Conservation (phyloP, 2,888 invertebrate species). For the Aporophyla lueneburgensis region DNA sequence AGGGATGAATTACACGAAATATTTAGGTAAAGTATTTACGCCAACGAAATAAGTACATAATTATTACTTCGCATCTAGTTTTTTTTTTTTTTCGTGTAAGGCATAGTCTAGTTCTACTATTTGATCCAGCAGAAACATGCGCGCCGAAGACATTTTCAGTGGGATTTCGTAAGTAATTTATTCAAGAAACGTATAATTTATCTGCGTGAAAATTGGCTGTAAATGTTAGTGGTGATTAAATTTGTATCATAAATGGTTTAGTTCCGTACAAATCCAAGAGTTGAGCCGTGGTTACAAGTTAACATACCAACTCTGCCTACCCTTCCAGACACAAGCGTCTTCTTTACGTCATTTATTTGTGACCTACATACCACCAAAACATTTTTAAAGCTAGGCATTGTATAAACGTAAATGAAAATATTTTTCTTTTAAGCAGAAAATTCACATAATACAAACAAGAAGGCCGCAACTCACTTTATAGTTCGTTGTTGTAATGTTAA, state of each 20-base stretch:
- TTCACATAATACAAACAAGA: slow-evolving; percentile 15
- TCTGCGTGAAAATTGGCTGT: not conserved
- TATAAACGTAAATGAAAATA: slow-evolving; percentile 7
- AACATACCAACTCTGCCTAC: not conserved
- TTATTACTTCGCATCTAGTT: not conserved
- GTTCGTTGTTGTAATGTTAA: slow-evolving; percentile 42
- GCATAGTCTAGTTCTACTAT: not conserved
- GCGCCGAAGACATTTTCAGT: not conserved
- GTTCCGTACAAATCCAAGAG: not conserved
- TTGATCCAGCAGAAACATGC: not conserved
- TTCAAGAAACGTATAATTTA: not conserved
- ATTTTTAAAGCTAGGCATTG: slow-evolving; percentile 6
- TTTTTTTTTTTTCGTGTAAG: too few relatives aligned
- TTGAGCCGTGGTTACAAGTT: not conserved
- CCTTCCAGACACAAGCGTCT: not conserved
- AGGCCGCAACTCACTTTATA: slow-evolving; percentile 19
- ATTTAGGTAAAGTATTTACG: slow-evolving; percentile 93
- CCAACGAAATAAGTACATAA: not conserved
- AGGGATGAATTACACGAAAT: slow-evolving; percentile 95
- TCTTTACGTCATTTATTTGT: not conserved
- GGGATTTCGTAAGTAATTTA: not conserved
- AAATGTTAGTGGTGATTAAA: slow-evolving; percentile 1
- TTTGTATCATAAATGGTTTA: not conserved
- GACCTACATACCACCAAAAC: not conserved
- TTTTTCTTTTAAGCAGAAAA: slow-evolving; percentile 24